Base-by-base conservation (phyloP, 2,888 invertebrate species). In the Cantharis rufa region DNA sequence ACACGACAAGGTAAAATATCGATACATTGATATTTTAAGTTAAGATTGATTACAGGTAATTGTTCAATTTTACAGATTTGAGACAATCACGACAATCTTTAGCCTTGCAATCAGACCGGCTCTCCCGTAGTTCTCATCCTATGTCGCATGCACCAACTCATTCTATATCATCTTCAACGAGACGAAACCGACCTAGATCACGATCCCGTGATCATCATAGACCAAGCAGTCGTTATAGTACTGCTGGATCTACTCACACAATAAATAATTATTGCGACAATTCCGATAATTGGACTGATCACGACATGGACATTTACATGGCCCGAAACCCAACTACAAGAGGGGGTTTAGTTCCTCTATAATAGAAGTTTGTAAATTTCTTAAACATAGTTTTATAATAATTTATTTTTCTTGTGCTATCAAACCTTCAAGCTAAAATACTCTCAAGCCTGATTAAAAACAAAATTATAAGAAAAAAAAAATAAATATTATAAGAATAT, bases 261-360 rank as follows among this genome's bases (percentile, higher is more conserved):
- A 90, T 95, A 84, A 95, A 93, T 85, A 93, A 95, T 87, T 96
- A 95, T 88, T 95, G 95, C 87, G 96, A 96, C 87, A 96, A 96
- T 86, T 94, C 95, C 71, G 95, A 95, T 88, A 95, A 96, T 87
- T 97, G 97, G 97, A 96, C 97, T 83, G 97, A 97, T 89, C 96
- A 97, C 88, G 97, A 97, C 87, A 96, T 97, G 95, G 97, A 97
- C 84, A 96, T 97, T 85, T 97, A 97, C 89, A 96, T 96, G 94
- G 95, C 96, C 77, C 92, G 96, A 85, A 96, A 97, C 89, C 95
- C 96, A 79, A 96, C 95, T 70, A 93, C 95, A 75, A 92, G 95
- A 84, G 94, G 95, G 86, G 95, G 95, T 81, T 90, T 96, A 85
- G 95, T 95, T 86, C 96, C 95, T 81, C 48, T 48, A 48, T 48